Percentiles rank a stretch among this genome's conserved stretches.
phyloP scores from a whole-genome alignment of 1,140 invertebrate genomes.

The Copidosoma floridanum region DNA sequence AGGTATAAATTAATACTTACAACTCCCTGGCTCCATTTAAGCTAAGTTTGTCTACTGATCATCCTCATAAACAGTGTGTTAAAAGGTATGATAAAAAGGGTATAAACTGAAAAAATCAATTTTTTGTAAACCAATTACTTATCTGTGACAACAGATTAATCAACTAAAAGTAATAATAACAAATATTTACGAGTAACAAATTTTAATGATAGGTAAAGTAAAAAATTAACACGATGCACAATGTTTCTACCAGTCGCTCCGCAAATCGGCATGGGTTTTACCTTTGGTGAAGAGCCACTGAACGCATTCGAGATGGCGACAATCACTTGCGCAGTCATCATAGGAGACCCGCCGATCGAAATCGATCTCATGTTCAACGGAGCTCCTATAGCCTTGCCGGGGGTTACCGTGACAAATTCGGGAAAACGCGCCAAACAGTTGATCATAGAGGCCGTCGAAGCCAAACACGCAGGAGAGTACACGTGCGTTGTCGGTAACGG shows the following conservation, averaged over 20 bases:
- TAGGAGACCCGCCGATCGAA: conserved; percentile 71
- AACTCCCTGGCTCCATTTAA: too few relatives aligned
- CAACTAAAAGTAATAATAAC: too few relatives aligned
- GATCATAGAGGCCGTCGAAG: conserved; percentile 65
- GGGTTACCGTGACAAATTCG: conserved; percentile 59
- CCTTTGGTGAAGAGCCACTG: conserved; percentile 68
- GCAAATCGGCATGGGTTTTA: conserved; percentile 69
- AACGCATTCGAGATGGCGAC: conserved; percentile 67
- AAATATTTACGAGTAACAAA: too few relatives aligned
- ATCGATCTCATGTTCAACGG: conserved; percentile 67
- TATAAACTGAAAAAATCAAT: too few relatives aligned
- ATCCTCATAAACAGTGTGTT: too few relatives aligned
- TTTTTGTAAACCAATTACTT: too few relatives aligned
- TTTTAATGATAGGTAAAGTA: too few relatives aligned
- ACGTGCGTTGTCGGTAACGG: conserved; percentile 67
- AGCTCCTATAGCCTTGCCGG: conserved; percentile 49
- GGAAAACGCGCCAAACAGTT: conserved; percentile 66
- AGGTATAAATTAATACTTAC: too few relatives aligned
- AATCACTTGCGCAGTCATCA: conserved; percentile 67
- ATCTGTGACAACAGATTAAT: too few relatives aligned
- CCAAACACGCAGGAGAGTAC: conserved; percentile 65
- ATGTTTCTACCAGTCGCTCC: conserved; percentile 72
- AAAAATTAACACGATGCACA: too few relatives aligned
- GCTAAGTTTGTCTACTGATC: too few relatives aligned
- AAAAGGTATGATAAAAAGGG: too few relatives aligned